These are phyloP conservation scores for Platysteira castanea DNA, from an alignment of 2,113 vertebrate species.

Conservation along the genomic window DNA sequence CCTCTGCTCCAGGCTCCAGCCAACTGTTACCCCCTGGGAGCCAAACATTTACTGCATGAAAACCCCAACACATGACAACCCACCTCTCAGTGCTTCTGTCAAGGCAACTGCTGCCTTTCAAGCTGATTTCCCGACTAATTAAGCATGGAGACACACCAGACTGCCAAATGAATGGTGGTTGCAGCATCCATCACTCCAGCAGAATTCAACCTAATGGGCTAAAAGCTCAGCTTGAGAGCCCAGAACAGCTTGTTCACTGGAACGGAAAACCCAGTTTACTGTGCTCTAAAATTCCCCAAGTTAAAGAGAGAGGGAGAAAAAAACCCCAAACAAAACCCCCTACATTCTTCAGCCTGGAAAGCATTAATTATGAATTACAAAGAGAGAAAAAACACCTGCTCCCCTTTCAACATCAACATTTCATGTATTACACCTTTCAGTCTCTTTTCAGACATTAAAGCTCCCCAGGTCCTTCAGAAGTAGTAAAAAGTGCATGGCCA, in stretches of 20 bases:
- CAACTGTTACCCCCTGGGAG: neutral
- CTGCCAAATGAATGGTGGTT: neutral
- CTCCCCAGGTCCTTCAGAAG: neutral
- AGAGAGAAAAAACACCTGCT: constrained; percentile 14
- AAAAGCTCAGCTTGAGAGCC: neutral
- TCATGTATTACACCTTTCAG: neutral
- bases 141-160: constrained; percentile 17
- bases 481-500: neutral
- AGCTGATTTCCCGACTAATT: constrained; percentile 39
- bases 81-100: neutral
- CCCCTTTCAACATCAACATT: constrained; percentile 4
- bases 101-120: constrained; percentile 33
- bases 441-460: neutral
- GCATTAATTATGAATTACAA: constrained; percentile 15
- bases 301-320: neutral
- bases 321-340: neutral
- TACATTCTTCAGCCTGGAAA: neutral
- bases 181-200: constrained; percentile 6
- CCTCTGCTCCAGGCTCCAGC: neutral
- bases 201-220: neutral
- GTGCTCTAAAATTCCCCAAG: neutral
- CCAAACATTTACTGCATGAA: neutral
- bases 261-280: constrained; percentile 6
- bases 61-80: neutral
- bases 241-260: neutral